These are phyloP conservation scores for Aporrectodea caliginosa DNA, from an alignment of 1,140 invertebrate species.

Conservation along the genomic window DNA sequence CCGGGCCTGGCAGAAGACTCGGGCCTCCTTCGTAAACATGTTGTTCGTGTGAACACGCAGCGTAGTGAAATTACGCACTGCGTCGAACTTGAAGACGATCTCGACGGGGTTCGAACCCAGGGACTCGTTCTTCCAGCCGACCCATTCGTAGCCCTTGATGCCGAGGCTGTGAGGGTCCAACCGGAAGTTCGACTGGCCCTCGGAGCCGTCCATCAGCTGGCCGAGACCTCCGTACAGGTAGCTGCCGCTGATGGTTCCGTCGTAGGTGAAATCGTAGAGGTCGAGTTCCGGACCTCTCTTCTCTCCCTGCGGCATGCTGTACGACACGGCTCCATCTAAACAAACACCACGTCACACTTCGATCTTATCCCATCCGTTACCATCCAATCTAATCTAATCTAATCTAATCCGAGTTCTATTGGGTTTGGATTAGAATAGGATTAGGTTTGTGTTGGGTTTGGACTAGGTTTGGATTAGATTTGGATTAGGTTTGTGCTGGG, in stretches of 20 bases:
- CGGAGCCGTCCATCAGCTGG: constrained; percentile 76
- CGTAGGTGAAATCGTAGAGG: constrained; percentile 34
- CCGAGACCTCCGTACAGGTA: constrained; percentile 73
- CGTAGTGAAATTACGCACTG: constrained; percentile 77
- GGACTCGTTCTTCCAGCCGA: constrained; percentile 62
- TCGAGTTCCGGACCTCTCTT: constrained; percentile 58
- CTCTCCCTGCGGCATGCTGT: constrained; percentile 79
- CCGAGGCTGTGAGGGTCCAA: constrained; percentile 67
- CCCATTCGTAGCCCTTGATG: constrained; percentile 75
- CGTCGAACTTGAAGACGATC: constrained; percentile 76
- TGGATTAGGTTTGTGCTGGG: too few relatives aligned
- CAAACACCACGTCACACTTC: too few relatives aligned
- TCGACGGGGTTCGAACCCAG: constrained; percentile 39
- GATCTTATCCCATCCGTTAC: too few relatives aligned
- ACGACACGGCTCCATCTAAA: constrained; percentile 72
- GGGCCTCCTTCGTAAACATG: constrained; percentile 65
- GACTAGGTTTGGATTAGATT: too few relatives aligned
- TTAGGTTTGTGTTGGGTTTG: too few relatives aligned
- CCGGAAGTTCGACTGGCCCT: constrained; percentile 67
- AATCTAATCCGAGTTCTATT: too few relatives aligned
- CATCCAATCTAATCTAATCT: too few relatives aligned
- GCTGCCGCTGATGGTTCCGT: constrained; percentile 53
- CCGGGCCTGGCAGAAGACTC: constrained; percentile 62
- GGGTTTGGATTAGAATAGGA: too few relatives aligned
- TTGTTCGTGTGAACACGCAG: constrained; percentile 79